Evolutionary conservation across 2,113 vertebrate genomes (phyloP).

Genomic region (Ochotona curzoniae): DNA sequence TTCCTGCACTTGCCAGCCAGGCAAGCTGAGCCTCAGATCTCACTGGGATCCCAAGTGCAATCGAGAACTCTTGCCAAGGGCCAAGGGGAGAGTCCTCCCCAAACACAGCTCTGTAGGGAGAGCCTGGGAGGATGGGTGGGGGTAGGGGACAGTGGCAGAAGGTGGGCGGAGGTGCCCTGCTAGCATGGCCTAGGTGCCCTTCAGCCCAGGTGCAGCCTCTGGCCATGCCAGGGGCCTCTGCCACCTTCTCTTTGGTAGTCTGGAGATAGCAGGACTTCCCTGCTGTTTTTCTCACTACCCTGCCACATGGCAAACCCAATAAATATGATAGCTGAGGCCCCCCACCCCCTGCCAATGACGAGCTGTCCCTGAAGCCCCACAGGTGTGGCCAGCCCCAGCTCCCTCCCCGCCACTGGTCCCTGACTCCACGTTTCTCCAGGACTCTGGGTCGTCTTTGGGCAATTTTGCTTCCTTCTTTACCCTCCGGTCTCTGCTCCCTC

Average conservation of each 20-base stretch:
- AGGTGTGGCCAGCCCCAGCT: neutral
- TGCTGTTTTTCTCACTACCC: neutral
- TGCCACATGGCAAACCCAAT: neutral
- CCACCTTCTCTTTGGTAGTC: conserved; percentile 55
- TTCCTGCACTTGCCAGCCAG: neutral
- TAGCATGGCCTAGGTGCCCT: too few relatives aligned
- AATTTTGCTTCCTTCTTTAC: conserved; percentile 34
- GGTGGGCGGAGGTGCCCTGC: too few relatives aligned
- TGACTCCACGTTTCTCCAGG: conserved; percentile 24
- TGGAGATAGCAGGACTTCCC: neutral
- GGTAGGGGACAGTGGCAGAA: accelerated
- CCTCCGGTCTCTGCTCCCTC: neutral
- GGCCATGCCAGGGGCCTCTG: too few relatives aligned
- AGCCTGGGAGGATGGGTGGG: neutral
- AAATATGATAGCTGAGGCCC: conserved; percentile 42
- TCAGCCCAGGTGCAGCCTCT: too few relatives aligned
- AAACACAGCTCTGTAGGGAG: neutral
- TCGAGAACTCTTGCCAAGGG: conserved; percentile 15
- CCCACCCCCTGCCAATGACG: neutral
- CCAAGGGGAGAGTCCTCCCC: conserved; percentile 4
- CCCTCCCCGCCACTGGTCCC: neutral
- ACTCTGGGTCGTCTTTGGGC: neutral
- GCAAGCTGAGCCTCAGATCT: neutral
- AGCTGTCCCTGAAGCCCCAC: too few relatives aligned
- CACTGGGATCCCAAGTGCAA: neutral